Base-by-base conservation (phyloP, 2,797 vertebrate species). In the Tragelaphus eurycerus region DNA sequence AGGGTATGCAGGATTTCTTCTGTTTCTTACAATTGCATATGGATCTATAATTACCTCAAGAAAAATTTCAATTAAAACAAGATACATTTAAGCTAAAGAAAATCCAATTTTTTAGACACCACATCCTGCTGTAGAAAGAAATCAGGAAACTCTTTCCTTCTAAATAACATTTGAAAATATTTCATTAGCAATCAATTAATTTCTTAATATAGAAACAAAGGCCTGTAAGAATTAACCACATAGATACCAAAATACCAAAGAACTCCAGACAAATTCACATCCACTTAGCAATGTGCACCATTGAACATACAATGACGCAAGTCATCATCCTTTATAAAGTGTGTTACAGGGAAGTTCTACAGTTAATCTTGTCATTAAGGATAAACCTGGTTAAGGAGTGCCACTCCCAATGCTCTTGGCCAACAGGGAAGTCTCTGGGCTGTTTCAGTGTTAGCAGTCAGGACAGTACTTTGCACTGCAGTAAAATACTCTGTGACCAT, bases 31-130 rank as follows among this genome's bases (percentile, higher is more conserved):
- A 82, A 78, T 34, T 46, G 11, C 29, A 34, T 74, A 38, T n/a
- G 34, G 48, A 59, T 62, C 27, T 46, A 74, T 43, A 86, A 67
- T 91, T 85, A 93, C 85, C 10, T 89, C 25, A 54, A 89, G 64
- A 67, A 96, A 87, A 52, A 27, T 38, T 82, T 92, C 64, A 87
- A 27, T 60, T 76, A 67, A 86, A 86, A 84, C 92, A 82, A 76
- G 74, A 87, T 87, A 96, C 19, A 8, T 93, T 92, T 92, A 76
- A 93, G 19, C 11, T 88, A 86, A 87, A 92, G 81, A 82, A 93
- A 94, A 96, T 94, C 13, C 74, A 86, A 50, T 83, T 86, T 92
- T 95, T 60, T 88, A 60, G 76, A 96, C 71, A 78, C n/a, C 38
- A 93, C 17, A 62, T 93, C 59, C n/a, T 88, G n/a, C n/a, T 54